These are phyloP conservation scores for Sebastes schlegelii DNA, from an alignment of 2,113 vertebrate species.

Conservation along the genomic window DNA sequence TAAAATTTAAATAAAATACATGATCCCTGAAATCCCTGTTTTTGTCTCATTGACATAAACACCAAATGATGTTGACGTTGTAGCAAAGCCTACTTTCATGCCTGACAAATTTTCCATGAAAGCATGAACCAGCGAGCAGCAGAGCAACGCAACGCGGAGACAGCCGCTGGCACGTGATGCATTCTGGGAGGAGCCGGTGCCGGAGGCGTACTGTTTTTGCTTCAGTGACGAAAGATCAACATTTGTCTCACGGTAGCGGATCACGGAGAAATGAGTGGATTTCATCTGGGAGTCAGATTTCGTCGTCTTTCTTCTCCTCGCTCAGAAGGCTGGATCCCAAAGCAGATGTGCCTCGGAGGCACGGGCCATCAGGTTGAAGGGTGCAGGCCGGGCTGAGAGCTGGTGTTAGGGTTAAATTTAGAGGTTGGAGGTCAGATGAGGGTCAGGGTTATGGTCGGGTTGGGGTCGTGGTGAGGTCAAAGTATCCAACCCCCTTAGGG, in stretches of 20 bases:
- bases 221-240: constrained; percentile 67
- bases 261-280: constrained; percentile 68
- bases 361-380: constrained; percentile 67
- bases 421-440: constrained; percentile 74
- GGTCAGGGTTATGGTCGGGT: constrained; percentile 82
- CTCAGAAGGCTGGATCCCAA: constrained; percentile 45
- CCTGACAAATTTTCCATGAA: constrained; percentile 24
- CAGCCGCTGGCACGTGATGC: constrained; percentile 8
- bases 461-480: constrained; percentile 76
- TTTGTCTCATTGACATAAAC: constrained; percentile 41
- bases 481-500: constrained; percentile 68
- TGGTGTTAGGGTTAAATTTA: constrained; percentile 84
- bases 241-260: constrained; percentile 73
- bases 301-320: constrained; percentile 54
- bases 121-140: constrained; percentile 2
- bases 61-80: constrained; percentile 11
- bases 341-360: constrained; percentile 82
- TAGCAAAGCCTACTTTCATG: constrained; percentile 41
- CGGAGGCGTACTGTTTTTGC: constrained; percentile 36
- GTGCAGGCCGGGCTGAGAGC: constrained; percentile 66
- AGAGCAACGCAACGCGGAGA: constrained; percentile 15
- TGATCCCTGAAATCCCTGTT: constrained; percentile 20
- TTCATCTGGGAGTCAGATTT: constrained; percentile 72
- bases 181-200: constrained; percentile 45
- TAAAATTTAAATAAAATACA: constrained; percentile 28